Base-by-base conservation (phyloP, 2,113 vertebrate species). In the Collichthys lucidus region DNA sequence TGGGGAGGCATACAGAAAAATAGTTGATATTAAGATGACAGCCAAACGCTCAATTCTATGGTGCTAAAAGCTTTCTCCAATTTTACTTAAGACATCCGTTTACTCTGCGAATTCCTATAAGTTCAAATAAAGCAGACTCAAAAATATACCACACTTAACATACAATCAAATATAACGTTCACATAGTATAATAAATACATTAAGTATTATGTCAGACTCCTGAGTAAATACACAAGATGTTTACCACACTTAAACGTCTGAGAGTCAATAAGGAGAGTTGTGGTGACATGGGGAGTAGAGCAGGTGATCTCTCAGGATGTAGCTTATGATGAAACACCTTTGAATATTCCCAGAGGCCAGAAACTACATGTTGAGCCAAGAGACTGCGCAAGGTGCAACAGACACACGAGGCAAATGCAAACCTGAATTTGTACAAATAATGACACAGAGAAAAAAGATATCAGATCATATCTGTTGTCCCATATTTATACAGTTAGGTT, bases 281-380 rank as follows among this genome's bases (percentile, higher is more conserved):
- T 81, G 88, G 80, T 82, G 88, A 91, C 76, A 81, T 22, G 14
- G 57, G 77, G 67, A 80, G 59, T 17, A 64, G 77, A 82, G 86
- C 83, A 84, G 82, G 74, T 46, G 79, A 84, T 93, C 91, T 90
- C 87, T 84, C 40, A 89, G 90, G 92, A 91, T 79, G 56, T 17
- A 24, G 20, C 47, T 68, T 86, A 80, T 91, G 89, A 93, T 92
- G 91, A 94, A 94, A 94, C 84, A 59, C 44, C 2, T 67, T n/a
- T 74, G 67, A 57, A 68, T 22, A 78, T 52, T 89, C 90, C 87
- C 92, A 79, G 56, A 83, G 91, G 92, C 69, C 63, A 79, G 2
- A 68, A 62, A 49, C 47, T 83, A 69, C 83, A 65, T 9, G 57
- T 40, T 77, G 91, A 92, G 76, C 78, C 84, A 77, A 17, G 86